These are phyloP conservation scores for Pelosia muscerda DNA, from an alignment of 2,888 invertebrate genomes.

Conservation along the genomic window DNA sequence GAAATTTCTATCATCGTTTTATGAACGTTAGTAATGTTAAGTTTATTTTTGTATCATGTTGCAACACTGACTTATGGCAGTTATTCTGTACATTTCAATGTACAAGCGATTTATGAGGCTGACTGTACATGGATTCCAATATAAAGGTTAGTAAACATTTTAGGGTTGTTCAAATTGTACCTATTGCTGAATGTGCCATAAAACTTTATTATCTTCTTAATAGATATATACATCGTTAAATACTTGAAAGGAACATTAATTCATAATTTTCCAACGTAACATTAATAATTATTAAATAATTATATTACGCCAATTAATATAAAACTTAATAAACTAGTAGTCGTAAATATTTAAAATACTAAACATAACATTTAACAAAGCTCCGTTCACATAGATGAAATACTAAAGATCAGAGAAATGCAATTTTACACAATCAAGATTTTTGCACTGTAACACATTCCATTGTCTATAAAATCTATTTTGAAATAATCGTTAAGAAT, in stretches of 20 bases:
- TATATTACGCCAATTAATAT: background rate
- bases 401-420: conserved; percentile 41
- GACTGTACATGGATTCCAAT: too few relatives aligned
- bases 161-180: background rate
- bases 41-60: too few relatives aligned
- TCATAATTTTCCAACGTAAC: conserved; percentile 3
- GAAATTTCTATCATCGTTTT: too few relatives aligned
- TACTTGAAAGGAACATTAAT: background rate
- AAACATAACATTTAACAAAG: conserved; percentile 36
- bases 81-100: too few relatives aligned
- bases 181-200: background rate
- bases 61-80: too few relatives aligned
- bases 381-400: conserved; percentile 33
- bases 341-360: conserved; percentile 10
- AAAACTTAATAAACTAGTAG: conserved; percentile 1
- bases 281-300: background rate
- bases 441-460: conserved; percentile 7
- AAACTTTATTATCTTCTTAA: background rate
- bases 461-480: conserved; percentile 36
- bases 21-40: too few relatives aligned
- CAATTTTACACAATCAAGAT: conserved; percentile 38
- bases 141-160: background rate
- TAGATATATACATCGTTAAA: background rate
- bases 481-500: conserved; percentile 30
- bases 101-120: too few relatives aligned